Conservation (phyloP, 2,113 vertebrate species). For the Pholis gunnellus region DNA sequence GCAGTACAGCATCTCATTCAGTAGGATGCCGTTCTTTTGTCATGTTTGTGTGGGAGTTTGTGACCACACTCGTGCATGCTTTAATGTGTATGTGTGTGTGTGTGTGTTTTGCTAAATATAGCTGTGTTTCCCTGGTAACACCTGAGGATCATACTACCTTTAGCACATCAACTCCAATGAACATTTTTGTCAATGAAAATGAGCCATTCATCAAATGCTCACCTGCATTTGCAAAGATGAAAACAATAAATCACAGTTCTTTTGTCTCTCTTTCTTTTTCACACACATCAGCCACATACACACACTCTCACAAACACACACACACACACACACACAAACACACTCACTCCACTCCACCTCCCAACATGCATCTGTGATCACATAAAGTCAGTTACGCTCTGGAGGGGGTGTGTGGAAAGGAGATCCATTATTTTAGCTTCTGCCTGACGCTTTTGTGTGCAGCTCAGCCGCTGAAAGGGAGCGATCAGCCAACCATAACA, state of each 20-base stretch:
- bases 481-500: slow-evolving; percentile 84
- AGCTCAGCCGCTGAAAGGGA: slow-evolving; percentile 82
- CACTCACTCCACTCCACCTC: slow-evolving; percentile 28
- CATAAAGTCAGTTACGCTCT: slow-evolving; percentile 63
- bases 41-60: slow-evolving; percentile 49
- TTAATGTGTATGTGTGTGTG: slow-evolving; percentile 31
- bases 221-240: background rate
- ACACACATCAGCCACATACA: background rate
- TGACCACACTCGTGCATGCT: slow-evolving; percentile 36
- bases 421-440: slow-evolving; percentile 83
- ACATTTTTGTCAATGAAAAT: slow-evolving; percentile 52
- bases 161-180: slow-evolving; percentile 22
- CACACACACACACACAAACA: background rate
- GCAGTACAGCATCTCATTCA: slow-evolving; percentile 11
- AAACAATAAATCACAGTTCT: background rate
- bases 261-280: background rate
- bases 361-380: slow-evolving; percentile 68
- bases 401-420: slow-evolving; percentile 60
- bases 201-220: slow-evolving; percentile 29
- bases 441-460: slow-evolving; percentile 81
- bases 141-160: slow-evolving; percentile 58
- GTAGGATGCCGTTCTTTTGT: slow-evolving; percentile 13
- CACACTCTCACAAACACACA: background rate
- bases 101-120: slow-evolving; percentile 72
- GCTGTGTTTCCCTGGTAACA: slow-evolving; percentile 76